These are phyloP conservation scores for Bergia puertoricense DNA, from an alignment of 92 coral and sea anemone genomes.

Conservation along the genomic window DNA sequence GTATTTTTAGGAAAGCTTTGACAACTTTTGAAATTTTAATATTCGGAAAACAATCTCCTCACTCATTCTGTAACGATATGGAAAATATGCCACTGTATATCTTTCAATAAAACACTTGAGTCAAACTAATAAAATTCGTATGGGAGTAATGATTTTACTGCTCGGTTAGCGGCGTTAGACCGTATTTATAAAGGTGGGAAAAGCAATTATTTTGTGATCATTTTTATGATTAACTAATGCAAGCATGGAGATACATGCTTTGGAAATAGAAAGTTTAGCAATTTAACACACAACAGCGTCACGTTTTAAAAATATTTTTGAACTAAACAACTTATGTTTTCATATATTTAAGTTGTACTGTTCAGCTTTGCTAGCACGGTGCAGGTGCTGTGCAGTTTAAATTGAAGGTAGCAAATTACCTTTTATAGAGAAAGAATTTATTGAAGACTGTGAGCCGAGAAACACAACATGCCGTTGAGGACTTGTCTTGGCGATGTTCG, in stretches of 20 bases:
- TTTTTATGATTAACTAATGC: too few species aligned
- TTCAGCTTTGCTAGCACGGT: background rate
- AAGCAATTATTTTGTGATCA: background rate
- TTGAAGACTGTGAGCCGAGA: conserved; percentile 36
- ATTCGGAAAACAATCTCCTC: background rate
- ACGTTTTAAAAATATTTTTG: background rate
- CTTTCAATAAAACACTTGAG: background rate
- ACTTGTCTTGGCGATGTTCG: conserved; percentile 66
- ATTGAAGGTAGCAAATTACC: conserved; percentile 35
- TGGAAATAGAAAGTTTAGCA: background rate
- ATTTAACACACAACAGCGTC: background rate
- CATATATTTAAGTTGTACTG: background rate
- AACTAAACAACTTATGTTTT: background rate
- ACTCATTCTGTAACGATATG: too few species aligned
- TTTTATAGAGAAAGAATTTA: conserved; percentile 41
- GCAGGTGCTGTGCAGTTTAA: background rate
- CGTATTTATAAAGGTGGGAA: conserved; percentile 1
- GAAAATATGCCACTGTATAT: background rate
- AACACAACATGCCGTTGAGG: conserved; percentile 80
- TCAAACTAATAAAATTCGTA: background rate
- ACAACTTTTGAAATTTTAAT: too few species aligned
- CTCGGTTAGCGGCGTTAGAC: background rate
- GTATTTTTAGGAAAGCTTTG: background rate
- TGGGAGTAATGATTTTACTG: background rate
- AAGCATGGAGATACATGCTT: background rate